phyloP scores from a whole-genome alignment of 2,797 vertebrate species.

The Sylvia borin region DNA sequence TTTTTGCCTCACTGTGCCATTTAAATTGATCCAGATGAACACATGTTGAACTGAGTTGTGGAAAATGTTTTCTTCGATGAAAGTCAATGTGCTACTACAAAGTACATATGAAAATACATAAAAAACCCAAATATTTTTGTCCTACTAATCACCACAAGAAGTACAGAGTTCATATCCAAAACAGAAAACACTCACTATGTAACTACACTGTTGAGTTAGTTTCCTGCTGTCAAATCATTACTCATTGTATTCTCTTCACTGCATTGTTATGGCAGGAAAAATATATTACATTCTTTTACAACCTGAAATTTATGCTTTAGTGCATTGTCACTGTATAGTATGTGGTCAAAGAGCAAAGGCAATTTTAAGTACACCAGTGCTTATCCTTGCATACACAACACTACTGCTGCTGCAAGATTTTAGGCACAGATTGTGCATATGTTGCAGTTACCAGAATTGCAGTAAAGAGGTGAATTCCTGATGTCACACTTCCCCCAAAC shows the following conservation, averaged over 20 bases:
- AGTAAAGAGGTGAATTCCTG: neutral
- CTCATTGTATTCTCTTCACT: neutral
- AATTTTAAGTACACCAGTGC: neutral
- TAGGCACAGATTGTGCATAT: neutral
- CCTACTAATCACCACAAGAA: neutral
- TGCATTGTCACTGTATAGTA: neutral
- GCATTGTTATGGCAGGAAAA: conserved; percentile 54
- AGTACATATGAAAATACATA: fast-evolving
- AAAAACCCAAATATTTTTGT: neutral
- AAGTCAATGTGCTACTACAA: neutral
- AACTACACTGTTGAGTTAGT: neutral
- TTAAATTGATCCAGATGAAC: neutral
- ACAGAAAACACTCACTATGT: neutral
- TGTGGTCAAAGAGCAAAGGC: neutral
- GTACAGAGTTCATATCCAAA: neutral
- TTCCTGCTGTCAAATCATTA: neutral
- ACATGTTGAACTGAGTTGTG: neutral
- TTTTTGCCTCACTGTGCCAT: neutral
- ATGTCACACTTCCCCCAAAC: neutral
- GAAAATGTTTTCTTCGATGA: neutral
- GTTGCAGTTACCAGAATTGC: neutral
- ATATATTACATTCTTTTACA: conserved; percentile 60
- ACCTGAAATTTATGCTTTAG: conserved; percentile 44
- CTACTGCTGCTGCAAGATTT: neutral
- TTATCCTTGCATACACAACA: neutral